Evolutionary conservation across 2,113 vertebrate genomes (phyloP).

Genomic region (Notiomystis cincta): DNA sequence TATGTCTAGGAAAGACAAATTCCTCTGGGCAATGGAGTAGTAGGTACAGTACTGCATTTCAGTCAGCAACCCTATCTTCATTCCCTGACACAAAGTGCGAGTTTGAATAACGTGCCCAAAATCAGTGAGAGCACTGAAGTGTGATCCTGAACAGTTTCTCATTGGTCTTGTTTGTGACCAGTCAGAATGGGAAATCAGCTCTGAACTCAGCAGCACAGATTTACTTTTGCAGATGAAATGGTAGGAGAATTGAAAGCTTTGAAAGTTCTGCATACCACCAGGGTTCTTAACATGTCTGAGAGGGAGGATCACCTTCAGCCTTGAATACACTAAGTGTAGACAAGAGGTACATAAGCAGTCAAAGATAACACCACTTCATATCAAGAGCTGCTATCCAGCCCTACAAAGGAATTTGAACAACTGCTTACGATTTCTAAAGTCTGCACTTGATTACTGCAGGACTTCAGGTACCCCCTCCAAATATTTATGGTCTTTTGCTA

Average conservation of each 20-base stretch:
- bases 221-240: background rate
- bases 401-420: conserved; percentile 49
- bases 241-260: background rate
- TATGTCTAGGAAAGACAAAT: background rate
- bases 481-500: conserved; percentile 35
- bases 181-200: background rate
- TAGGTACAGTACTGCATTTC: background rate
- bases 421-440: conserved; percentile 25
- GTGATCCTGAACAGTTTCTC: background rate
- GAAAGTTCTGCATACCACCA: background rate
- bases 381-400: conserved; percentile 26
- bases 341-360: conserved; percentile 44
- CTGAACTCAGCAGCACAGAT: background rate
- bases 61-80: background rate
- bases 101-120: background rate
- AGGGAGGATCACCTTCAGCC: conserved; percentile 19
- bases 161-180: background rate
- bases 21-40: background rate
- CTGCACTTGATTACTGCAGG: conserved; percentile 33
- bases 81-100: background rate
- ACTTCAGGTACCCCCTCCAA: conserved; percentile 15
- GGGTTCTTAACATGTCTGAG: conserved; percentile 15
- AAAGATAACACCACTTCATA: conserved; percentile 59
- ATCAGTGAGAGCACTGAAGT: background rate
- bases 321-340: conserved; percentile 36